These are phyloP conservation scores for Galaxias olidus DNA, from an alignment of 2,797 vertebrate genomes.

Conservation along the genomic window DNA sequence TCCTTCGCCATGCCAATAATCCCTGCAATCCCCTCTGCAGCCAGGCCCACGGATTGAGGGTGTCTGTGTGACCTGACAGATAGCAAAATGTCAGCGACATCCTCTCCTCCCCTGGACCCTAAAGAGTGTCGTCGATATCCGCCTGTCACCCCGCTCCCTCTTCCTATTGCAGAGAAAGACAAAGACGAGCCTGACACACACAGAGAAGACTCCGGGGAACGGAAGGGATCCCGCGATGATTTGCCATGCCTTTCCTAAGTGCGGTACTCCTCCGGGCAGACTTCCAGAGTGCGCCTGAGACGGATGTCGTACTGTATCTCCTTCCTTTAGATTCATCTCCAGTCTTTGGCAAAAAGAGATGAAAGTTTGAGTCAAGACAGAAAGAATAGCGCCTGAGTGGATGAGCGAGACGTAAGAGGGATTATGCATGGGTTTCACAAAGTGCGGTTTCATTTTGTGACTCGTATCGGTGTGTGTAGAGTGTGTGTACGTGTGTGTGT, in stretches of 20 bases:
- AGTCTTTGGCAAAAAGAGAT: constrained; percentile 72
- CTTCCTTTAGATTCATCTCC: constrained; percentile 23
- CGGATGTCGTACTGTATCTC: constrained; percentile 21
- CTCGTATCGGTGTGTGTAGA: constrained; percentile 11
- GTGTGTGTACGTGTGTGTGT: constrained; percentile 25
- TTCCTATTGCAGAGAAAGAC: constrained; percentile 38
- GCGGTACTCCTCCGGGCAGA: constrained; percentile 26
- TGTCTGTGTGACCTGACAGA: constrained; percentile 33
- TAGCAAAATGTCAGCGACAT: constrained; percentile 44
- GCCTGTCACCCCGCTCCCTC: constrained; percentile 43
- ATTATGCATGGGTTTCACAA: too few relatives aligned
- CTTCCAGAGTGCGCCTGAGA: constrained; percentile 25
- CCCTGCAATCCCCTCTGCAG: not conserved
- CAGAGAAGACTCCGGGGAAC: constrained; percentile 37
- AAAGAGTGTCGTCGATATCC: constrained; percentile 33
- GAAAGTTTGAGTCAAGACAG: constrained; percentile 51
- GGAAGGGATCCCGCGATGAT: constrained; percentile 32
- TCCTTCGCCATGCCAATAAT: too few relatives aligned
- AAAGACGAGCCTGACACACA: constrained; percentile 45
- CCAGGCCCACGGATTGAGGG: constrained; percentile 26
- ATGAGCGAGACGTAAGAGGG: too few relatives aligned
- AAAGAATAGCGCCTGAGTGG: too few relatives aligned
- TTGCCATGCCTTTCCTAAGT: constrained; percentile 26
- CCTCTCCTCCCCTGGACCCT: constrained; percentile 23
- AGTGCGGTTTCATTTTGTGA: too few relatives aligned